phyloP scores from a whole-genome alignment of 1,140 invertebrate genomes.

The Anastrepha obliqua region DNA sequence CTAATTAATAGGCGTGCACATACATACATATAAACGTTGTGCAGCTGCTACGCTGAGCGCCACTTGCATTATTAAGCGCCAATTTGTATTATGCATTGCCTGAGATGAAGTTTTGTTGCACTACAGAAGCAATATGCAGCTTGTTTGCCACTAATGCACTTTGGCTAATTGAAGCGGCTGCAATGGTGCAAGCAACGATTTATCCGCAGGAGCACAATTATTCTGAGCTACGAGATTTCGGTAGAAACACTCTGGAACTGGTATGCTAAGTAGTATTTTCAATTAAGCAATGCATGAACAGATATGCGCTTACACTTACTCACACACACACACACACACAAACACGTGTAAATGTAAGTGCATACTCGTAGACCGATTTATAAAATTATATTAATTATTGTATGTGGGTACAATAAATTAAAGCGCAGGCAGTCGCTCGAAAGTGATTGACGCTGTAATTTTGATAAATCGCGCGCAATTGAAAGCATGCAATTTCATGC shows the following conservation, averaged over 20 bases:
- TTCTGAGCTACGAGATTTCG: not conserved
- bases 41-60: conserved; percentile 14
- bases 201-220: not conserved
- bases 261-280: not conserved
- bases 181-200: not conserved
- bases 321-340: no score
- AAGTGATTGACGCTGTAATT: no score
- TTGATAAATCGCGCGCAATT: no score
- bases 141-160: conserved; percentile 8
- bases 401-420: not conserved
- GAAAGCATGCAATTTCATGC: no score
- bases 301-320: not conserved
- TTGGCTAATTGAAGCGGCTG: conserved; percentile 30
- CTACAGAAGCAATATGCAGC: not conserved
- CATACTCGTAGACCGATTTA: not conserved
- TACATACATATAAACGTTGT: not conserved
- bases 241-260: not conserved
- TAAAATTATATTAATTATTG: not conserved
- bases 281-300: not conserved
- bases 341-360: not conserved
- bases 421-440: no score
- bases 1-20: conserved; percentile 11
- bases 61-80: conserved; percentile 33
- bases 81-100: not conserved
- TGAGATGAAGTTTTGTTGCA: not conserved